Percentiles rank a stretch among this genome's conserved stretches.
Evolutionary conservation across 1,140 invertebrate species (phyloP).

Genomic region (Papilio machaon): DNA sequence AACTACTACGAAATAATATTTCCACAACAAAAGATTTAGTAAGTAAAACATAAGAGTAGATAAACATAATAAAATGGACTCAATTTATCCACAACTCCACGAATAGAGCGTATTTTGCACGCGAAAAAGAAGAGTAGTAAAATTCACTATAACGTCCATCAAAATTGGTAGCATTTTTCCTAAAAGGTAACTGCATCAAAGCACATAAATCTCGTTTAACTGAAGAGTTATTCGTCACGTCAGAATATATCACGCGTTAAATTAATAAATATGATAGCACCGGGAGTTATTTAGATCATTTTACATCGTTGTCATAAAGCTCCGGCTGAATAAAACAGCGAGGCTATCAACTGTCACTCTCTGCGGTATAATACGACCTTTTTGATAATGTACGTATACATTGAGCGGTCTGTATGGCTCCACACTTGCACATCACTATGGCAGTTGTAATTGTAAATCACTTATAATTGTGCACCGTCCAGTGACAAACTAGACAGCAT

Average conservation of each 20-base stretch:
- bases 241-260: conserved; percentile 17
- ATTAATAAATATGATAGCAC: conserved; percentile 17
- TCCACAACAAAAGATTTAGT: too few species aligned
- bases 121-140: too few species aligned
- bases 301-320: conserved; percentile 28
- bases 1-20: too few species aligned
- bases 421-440: conserved; percentile 21
- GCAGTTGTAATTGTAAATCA: conserved; percentile 30
- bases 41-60: too few species aligned
- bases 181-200: neutral
- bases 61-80: too few species aligned
- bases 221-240: conserved; percentile 12
- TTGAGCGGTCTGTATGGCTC: neutral
- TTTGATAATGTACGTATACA: conserved; percentile 12
- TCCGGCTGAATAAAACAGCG: conserved; percentile 14
- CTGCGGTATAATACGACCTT: conserved; percentile 19
- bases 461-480: conserved; percentile 28
- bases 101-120: too few species aligned
- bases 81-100: too few species aligned
- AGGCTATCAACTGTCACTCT: conserved; percentile 25
- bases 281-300: conserved; percentile 8
- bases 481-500: neutral
- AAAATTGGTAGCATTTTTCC: neutral
- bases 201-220: conserved; percentile 10
- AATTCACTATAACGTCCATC: neutral